These are phyloP conservation scores for Caenorhabditis plicata DNA, from an alignment of 2,888 invertebrate genomes.

Conservation along the genomic window DNA sequence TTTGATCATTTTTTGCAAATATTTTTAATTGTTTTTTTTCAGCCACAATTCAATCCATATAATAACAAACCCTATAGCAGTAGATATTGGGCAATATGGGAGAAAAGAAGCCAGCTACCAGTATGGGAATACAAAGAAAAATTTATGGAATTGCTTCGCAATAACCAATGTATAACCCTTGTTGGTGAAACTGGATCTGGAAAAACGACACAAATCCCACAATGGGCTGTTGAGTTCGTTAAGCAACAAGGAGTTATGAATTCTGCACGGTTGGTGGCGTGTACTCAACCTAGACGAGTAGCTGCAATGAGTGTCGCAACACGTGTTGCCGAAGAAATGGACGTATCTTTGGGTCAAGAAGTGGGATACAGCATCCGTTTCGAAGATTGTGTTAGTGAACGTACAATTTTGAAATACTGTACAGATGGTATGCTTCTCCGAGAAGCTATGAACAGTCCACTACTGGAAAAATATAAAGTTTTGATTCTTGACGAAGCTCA, in stretches of 20 bases:
- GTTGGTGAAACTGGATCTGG: constrained; percentile 99
- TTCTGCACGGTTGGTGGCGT: constrained; percentile 79
- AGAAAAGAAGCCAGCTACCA: constrained; percentile 86
- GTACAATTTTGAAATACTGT: constrained; percentile 83
- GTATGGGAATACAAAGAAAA: constrained; percentile 95
- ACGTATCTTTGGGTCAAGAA: constrained; percentile 82
- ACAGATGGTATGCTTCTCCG: constrained; percentile 82
- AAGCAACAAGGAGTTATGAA: constrained; percentile 17
- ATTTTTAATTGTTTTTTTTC: not conserved
- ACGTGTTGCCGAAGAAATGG: constrained; percentile 98
- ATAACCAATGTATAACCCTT: constrained; percentile 77
- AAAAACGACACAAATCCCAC: constrained; percentile 97
- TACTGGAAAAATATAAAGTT: constrained; percentile 92
- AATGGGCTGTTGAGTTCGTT: constrained; percentile 74
- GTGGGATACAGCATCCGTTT: constrained; percentile 97
- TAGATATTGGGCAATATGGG: constrained; percentile 83
- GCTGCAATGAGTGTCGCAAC: constrained; percentile 99
- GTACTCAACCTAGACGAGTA: constrained; percentile 91
- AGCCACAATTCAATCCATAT: constrained; percentile 73
- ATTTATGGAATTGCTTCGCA: constrained; percentile 88
- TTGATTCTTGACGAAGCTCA: constrained; percentile 97
- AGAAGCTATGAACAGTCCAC: constrained; percentile 98
- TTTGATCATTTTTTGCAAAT: no score
- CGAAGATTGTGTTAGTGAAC: constrained; percentile 93
- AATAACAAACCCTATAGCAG: constrained; percentile 83